A percentile compares a stretch with the other conserved stretches of the same genome.
These are phyloP conservation scores for Monopterus albus DNA, from an alignment of 2,113 vertebrate genomes.

Conservation along the genomic window DNA sequence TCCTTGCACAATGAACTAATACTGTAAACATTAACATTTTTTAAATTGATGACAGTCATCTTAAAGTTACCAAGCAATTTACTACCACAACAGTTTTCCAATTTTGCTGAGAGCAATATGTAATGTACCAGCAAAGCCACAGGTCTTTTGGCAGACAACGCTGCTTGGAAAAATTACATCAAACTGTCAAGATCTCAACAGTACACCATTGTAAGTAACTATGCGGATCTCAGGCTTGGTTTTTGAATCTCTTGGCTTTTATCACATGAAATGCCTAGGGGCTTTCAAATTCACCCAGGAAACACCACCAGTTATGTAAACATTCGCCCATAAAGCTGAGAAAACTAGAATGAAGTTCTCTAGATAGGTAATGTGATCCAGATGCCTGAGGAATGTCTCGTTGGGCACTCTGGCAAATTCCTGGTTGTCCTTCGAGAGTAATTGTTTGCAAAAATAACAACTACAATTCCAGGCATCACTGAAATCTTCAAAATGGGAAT, in stretches of 20 bases:
- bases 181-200: neutral
- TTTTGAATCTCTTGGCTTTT: slow-evolving; percentile 9
- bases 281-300: slow-evolving; percentile 1
- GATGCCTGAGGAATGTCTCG: slow-evolving; percentile 20
- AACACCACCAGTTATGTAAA: slow-evolving; percentile 11
- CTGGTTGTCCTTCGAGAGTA: slow-evolving; percentile 9
- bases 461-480: slow-evolving; percentile 8
- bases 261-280: neutral
- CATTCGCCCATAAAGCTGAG: slow-evolving; percentile 9
- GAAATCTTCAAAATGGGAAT: slow-evolving; percentile 21
- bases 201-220: neutral
- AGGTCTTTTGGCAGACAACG: slow-evolving; percentile 4
- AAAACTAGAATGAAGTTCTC: neutral
- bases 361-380: slow-evolving; percentile 34
- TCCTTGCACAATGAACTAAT: no score
- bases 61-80: slow-evolving; percentile 17
- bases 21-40: no score
- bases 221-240: neutral
- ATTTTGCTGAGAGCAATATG: slow-evolving; percentile 21
- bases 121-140: slow-evolving; percentile 17
- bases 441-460: slow-evolving; percentile 1
- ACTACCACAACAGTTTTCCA: slow-evolving; percentile 15
- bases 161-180: neutral
- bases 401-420: slow-evolving; percentile 12
- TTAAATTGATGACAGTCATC: slow-evolving; percentile 19